A percentile compares a stretch with the other conserved stretches of the same genome.
These are phyloP conservation scores for Leptinotarsa haldemani DNA, from an alignment of 2,888 invertebrate species.

Conservation along the genomic window DNA sequence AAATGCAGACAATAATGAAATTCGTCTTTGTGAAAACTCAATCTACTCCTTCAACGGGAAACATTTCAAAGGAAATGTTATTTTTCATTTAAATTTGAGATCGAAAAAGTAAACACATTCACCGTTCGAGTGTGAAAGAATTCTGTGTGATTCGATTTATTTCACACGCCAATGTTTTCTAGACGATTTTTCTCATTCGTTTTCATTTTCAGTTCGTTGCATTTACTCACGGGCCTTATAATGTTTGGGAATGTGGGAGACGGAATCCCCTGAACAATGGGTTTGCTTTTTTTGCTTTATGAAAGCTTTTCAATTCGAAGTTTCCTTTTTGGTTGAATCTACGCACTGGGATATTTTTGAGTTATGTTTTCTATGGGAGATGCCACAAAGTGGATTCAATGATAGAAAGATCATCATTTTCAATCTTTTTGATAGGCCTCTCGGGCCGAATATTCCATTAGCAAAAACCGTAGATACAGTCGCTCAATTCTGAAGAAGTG, in stretches of 20 bases:
- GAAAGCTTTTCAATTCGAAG: constrained; percentile 29
- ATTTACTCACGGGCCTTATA: constrained; percentile 36
- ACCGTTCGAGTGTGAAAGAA: constrained; percentile 54
- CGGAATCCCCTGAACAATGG: constrained; percentile 32
- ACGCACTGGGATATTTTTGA: constrained; percentile 22
- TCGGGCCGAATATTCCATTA: not conserved
- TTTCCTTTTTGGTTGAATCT: constrained; percentile 18
- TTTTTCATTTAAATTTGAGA: constrained; percentile 33
- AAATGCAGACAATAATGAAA: not conserved
- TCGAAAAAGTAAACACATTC: constrained; percentile 48
- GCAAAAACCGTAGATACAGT: too few relatives aligned
- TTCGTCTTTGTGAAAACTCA: not conserved
- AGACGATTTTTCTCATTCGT: constrained; percentile 49
- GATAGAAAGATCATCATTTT: constrained; percentile 4
- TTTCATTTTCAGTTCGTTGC: constrained; percentile 52
- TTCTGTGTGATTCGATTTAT: constrained; percentile 58
- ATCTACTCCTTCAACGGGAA: not conserved
- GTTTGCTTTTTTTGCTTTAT: constrained; percentile 30
- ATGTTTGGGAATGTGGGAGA: constrained; percentile 13
- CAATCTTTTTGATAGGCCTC: not conserved
- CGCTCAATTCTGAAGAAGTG: too few relatives aligned
- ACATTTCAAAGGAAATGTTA: constrained; percentile 18
- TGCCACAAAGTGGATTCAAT: constrained; percentile 27
- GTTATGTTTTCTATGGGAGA: constrained; percentile 11
- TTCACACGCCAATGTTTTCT: constrained; percentile 53